Conservation (phyloP, 2,888 invertebrate species). For the Hirtodrosophila trivittata region DNA sequence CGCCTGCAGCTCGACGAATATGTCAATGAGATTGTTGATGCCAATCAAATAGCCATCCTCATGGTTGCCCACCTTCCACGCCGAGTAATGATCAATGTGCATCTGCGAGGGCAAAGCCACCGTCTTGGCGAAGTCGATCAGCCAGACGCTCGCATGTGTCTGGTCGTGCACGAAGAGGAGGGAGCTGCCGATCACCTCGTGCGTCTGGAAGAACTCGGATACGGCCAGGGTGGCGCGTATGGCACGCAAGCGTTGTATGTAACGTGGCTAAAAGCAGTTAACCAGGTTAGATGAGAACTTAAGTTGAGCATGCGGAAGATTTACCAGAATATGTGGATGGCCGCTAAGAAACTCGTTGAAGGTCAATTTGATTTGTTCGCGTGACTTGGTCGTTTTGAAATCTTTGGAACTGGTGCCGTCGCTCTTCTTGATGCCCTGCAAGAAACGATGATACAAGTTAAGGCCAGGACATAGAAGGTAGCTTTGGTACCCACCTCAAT, state of each 20-base stretch:
- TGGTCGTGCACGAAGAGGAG: constrained; percentile 97
- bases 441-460: neutral
- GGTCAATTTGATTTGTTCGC: constrained; percentile 91
- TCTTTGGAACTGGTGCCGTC: constrained; percentile 97
- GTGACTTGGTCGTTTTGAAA: constrained; percentile 96
- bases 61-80: constrained; percentile 97
- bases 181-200: constrained; percentile 98
- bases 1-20: constrained; percentile 86
- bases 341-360: constrained; percentile 92
- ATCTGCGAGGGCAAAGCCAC: constrained; percentile 90
- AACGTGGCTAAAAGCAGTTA: constrained; percentile 87
- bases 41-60: constrained; percentile 98
- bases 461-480: neutral
- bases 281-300: too few species aligned
- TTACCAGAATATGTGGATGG: constrained; percentile 91
- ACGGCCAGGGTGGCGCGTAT: constrained; percentile 92
- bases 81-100: constrained; percentile 90
- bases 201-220: constrained; percentile 95
- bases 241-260: constrained; percentile 92
- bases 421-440: constrained; percentile 91
- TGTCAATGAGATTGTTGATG: constrained; percentile 93
- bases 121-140: constrained; percentile 99
- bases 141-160: constrained; percentile 94
- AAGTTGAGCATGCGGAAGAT: too few species aligned
- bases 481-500: constrained; percentile 87